Percentiles rank a stretch among this genome's conserved stretches.
phyloP scores from a whole-genome alignment of 2,113 vertebrate genomes.

The Anguilla rostrata region DNA sequence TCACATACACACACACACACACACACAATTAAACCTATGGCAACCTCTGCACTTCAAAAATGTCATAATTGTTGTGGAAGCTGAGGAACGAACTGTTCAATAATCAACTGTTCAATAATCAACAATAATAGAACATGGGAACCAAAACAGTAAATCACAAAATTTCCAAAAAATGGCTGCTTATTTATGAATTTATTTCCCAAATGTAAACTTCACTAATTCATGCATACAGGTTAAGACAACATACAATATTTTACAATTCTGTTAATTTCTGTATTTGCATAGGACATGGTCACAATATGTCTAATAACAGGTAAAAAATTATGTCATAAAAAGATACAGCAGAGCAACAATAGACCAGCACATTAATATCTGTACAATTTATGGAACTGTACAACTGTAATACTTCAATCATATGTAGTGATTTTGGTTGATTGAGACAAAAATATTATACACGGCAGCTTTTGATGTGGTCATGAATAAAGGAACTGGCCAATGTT shows the following conservation, averaged over 20 bases:
- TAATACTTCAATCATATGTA: conserved; percentile 71
- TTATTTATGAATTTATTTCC: conserved; percentile 81
- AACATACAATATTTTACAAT: conserved; percentile 78
- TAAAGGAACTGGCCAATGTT: conserved; percentile 74
- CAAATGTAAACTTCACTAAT: conserved; percentile 82
- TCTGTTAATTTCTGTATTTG: conserved; percentile 80
- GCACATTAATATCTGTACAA: conserved; percentile 67
- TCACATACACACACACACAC: no score
- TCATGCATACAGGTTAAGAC: conserved; percentile 83
- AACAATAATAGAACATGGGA: background rate
- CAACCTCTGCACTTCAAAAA: no score
- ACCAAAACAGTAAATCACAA: conserved; percentile 16
- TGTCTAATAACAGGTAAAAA: conserved; percentile 76
- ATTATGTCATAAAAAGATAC: conserved; percentile 79
- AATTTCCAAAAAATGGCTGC: conserved; percentile 38
- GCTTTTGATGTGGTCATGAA: conserved; percentile 66
- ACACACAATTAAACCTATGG: no score
- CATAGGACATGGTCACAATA: conserved; percentile 83
- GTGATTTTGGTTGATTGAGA: conserved; percentile 74
- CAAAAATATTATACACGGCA: conserved; percentile 59
- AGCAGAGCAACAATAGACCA: conserved; percentile 79
- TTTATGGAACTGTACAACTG: conserved; percentile 72
- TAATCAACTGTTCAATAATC: background rate
- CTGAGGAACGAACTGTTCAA: background rate
- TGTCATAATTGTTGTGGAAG: background rate